Evolutionary conservation across 2,888 invertebrate genomes (phyloP).

Genomic region (Charanyca ferruginea): DNA sequence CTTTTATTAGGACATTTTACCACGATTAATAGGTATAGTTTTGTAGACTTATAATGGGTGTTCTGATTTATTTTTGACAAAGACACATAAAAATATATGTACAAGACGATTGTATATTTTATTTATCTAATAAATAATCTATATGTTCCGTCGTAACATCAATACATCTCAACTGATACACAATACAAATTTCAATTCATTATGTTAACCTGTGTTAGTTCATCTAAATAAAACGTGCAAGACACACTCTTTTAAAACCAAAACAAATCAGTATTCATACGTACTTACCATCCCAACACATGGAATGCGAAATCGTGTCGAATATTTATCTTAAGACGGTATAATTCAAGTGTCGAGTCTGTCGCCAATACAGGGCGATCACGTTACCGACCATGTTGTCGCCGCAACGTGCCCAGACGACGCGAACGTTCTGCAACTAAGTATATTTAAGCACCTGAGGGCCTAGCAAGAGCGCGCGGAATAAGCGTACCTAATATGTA

Average conservation of each 20-base stretch:
- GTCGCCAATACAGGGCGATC: slow-evolving; percentile 30
- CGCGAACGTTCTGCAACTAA: slow-evolving; percentile 45
- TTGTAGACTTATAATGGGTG: neutral
- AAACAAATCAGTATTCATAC: slow-evolving; percentile 12
- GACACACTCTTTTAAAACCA: slow-evolving; percentile 11
- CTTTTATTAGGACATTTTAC: slow-evolving; percentile 18
- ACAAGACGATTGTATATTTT: too few species aligned
- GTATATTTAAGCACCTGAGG: slow-evolving; percentile 11
- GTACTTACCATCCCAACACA: slow-evolving; percentile 5
- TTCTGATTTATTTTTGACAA: neutral
- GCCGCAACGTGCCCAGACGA: slow-evolving; percentile 47
- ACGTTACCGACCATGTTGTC: slow-evolving; percentile 53
- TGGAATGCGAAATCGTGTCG: slow-evolving; percentile 29
- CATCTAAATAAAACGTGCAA: slow-evolving; percentile 27
- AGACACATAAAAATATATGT: neutral
- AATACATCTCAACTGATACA: neutral
- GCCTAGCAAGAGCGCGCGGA: neutral
- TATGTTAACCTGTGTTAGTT: neutral
- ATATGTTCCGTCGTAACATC: neutral
- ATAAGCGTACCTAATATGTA: neutral
- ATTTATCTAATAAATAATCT: neutral
- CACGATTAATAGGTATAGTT: neutral
- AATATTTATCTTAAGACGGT: slow-evolving; percentile 25
- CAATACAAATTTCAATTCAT: neutral
- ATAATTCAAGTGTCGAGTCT: slow-evolving; percentile 17